These are phyloP conservation scores for Dasyurus viverrinus DNA, from an alignment of 2,113 vertebrate species.

Conservation along the genomic window DNA sequence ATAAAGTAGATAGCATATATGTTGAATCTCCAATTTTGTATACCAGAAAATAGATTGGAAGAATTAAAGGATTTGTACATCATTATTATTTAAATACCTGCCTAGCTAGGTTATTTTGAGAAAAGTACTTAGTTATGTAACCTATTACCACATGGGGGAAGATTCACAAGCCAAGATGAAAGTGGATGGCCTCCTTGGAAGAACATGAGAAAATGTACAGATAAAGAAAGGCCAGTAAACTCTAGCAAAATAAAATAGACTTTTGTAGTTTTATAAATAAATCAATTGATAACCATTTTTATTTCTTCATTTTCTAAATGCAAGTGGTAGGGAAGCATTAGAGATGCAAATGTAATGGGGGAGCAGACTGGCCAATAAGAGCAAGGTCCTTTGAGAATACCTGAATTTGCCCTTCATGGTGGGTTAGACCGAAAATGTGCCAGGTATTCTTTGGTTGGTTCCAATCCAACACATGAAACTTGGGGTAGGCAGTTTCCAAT, in stretches of 20 bases:
- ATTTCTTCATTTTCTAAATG: not conserved
- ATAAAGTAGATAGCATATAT: not conserved
- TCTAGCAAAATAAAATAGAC: not conserved
- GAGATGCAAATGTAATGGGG: not conserved
- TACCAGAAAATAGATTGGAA: not conserved
- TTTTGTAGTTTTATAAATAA: not conserved
- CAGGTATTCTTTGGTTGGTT: not conserved
- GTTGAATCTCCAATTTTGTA: not conserved
- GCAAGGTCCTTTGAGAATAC: not conserved
- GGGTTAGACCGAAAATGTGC: not conserved
- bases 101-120: not conserved
- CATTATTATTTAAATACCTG: not conserved
- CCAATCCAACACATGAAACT: not conserved
- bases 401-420: not conserved
- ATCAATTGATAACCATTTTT: not conserved
- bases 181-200: not conserved
- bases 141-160: not conserved
- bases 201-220: not conserved
- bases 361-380: not conserved
- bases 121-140: not conserved
- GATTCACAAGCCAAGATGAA: not conserved
- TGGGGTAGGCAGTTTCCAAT: not conserved
- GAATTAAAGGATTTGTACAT: not conserved
- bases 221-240: not conserved
- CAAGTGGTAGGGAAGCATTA: not conserved